Evolutionary conservation across 2,113 vertebrate genomes (phyloP).

Genomic region (Neotragus moschatus): DNA sequence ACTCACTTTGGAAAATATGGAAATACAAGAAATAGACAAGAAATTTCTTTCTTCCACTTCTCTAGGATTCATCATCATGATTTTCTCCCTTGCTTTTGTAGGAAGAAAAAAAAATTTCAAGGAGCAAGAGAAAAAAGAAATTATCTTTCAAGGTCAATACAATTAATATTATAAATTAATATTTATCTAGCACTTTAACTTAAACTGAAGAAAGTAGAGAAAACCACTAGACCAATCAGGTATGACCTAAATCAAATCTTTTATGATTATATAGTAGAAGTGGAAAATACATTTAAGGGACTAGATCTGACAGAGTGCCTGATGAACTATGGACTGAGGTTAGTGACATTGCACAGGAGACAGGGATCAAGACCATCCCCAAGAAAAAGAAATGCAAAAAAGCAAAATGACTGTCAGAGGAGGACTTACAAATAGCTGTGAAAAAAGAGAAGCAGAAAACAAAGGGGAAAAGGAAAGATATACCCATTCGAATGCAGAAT

Average conservation of each 20-base stretch:
- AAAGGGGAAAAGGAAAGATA: not conserved
- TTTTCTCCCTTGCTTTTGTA: not conserved
- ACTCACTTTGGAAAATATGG: not conserved
- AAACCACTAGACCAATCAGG: not conserved
- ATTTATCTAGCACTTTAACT: not conserved
- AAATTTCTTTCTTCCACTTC: not conserved
- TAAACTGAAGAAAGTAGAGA: not conserved
- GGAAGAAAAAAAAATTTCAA: not conserved
- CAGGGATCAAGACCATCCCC: not conserved
- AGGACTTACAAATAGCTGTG: not conserved
- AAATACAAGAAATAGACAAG: not conserved
- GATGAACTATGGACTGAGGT: not conserved
- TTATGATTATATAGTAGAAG: not conserved
- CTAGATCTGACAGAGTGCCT: not conserved
- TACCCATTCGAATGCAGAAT: not conserved
- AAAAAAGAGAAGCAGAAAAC: not conserved
- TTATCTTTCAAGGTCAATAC: not conserved
- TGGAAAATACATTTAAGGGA: not conserved
- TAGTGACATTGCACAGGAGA: not conserved
- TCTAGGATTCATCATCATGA: not conserved
- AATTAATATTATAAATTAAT: not conserved
- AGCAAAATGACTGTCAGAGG: not conserved
- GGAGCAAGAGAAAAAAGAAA: not conserved
- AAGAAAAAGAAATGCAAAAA: not conserved
- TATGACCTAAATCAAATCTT: not conserved